These are phyloP conservation scores for Nomada hirtipes DNA, from an alignment of 2,888 invertebrate species.

Conservation along the genomic window DNA sequence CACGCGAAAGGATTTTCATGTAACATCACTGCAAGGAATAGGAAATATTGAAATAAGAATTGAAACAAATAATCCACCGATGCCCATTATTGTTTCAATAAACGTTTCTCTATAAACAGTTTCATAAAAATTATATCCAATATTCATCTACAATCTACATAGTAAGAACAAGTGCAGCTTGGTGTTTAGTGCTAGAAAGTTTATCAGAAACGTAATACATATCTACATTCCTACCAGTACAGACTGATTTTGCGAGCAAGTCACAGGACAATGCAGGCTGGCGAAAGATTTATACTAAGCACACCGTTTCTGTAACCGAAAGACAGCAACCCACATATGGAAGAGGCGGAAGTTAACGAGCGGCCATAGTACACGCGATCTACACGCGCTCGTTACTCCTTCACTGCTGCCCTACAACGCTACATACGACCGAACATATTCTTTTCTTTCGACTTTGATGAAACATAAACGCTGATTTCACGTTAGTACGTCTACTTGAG, in stretches of 20 bases:
- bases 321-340: slow-evolving; percentile 40
- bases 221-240: no score
- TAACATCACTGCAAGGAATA: no score
- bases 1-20: no score
- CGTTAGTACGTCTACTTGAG: background rate
- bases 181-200: no score
- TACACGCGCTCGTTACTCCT: slow-evolving; percentile 41
- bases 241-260: slow-evolving; percentile 11
- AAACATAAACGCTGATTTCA: slow-evolving; percentile 28
- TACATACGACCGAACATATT: slow-evolving; percentile 11
- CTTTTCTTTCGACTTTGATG: slow-evolving; percentile 35
- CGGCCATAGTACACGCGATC: slow-evolving; percentile 47
- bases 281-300: slow-evolving; percentile 46
- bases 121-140: no score
- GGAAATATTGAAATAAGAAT: no score
- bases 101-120: no score
- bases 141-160: no score
- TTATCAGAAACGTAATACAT: no score
- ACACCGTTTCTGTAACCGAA: slow-evolving; percentile 48
- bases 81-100: no score
- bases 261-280: slow-evolving; percentile 28
- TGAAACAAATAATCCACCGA: no score
- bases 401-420: slow-evolving; percentile 11
- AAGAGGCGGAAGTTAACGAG: slow-evolving; percentile 56
- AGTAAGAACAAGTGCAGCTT: no score